Evolutionary conservation across 1,140 invertebrate species (phyloP).

Genomic region (Macrostomum lignano): DNA sequence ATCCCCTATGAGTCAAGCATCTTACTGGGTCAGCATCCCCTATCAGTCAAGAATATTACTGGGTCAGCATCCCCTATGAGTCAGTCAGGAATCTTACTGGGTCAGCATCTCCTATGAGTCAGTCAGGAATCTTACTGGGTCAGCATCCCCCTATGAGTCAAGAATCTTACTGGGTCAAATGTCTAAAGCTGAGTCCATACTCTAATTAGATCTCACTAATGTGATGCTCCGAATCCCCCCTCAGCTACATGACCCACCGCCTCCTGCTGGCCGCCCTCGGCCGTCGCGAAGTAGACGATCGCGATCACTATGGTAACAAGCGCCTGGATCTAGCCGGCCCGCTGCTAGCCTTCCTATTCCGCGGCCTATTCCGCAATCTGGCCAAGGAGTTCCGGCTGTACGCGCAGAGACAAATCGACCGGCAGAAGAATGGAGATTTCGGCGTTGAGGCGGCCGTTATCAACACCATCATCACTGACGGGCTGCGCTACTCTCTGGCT

Average conservation of each 20-base stretch:
- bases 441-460: slow-evolving; percentile 86
- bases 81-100: too few relatives aligned
- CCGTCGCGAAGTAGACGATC: slow-evolving; percentile 70
- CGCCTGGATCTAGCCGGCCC: slow-evolving; percentile 82
- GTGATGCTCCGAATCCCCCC: too few relatives aligned
- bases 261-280: slow-evolving; percentile 70
- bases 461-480: slow-evolving; percentile 86
- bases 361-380: slow-evolving; percentile 33
- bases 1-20: too few relatives aligned
- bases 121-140: too few relatives aligned
- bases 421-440: slow-evolving; percentile 89
- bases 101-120: too few relatives aligned
- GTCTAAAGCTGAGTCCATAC: too few relatives aligned
- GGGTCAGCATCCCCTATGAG: too few relatives aligned
- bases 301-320: slow-evolving; percentile 98
- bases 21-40: too few relatives aligned
- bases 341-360: slow-evolving; percentile 67
- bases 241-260: slow-evolving; percentile 80
- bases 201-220: too few relatives aligned
- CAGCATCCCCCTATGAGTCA: too few relatives aligned
- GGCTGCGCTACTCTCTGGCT: slow-evolving; percentile 78
- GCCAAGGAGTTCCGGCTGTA: slow-evolving; percentile 49
- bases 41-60: too few relatives aligned
- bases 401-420: slow-evolving; percentile 91
- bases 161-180: too few relatives aligned